Conservation (phyloP, 2,113 vertebrate genomes). For the Vicugna pacos region DNA sequence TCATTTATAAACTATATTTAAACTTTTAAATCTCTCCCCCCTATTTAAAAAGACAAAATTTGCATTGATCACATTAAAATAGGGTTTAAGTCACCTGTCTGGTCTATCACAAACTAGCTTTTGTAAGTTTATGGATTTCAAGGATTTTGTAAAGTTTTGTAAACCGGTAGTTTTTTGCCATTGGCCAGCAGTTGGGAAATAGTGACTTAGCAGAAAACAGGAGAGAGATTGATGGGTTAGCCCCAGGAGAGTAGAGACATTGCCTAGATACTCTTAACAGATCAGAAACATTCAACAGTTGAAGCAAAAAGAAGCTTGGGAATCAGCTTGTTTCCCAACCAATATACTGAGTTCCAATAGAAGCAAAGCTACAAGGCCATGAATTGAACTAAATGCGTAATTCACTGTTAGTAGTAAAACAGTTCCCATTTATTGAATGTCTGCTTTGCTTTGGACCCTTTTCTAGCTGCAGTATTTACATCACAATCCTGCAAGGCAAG, state of each 20-base stretch:
- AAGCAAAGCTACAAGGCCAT: neutral
- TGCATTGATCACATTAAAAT: slow-evolving; percentile 13
- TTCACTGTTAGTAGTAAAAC: neutral
- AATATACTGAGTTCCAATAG: neutral
- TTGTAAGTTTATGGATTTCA: slow-evolving; percentile 39
- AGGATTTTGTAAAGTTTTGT: neutral
- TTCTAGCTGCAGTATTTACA: neutral
- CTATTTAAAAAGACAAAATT: slow-evolving; percentile 12
- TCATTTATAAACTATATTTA: neutral
- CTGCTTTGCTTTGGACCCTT: neutral
- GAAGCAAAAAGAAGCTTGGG: neutral
- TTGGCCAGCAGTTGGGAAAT: neutral
- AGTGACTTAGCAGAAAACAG: neutral
- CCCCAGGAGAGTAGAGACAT: neutral
- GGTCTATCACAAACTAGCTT: neutral
- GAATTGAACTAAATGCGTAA: slow-evolving; percentile 6
- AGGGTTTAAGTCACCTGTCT: neutral
- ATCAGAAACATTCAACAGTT: neutral
- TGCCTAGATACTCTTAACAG: neutral
- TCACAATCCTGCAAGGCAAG: neutral
- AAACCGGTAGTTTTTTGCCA: neutral
- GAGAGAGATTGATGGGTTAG: neutral
- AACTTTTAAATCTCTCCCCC: neutral
- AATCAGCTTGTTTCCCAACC: neutral
- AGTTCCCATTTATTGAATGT: neutral